Evolutionary conservation across 2,113 vertebrate species (phyloP).

Genomic region (Eolophus roseicapilla): DNA sequence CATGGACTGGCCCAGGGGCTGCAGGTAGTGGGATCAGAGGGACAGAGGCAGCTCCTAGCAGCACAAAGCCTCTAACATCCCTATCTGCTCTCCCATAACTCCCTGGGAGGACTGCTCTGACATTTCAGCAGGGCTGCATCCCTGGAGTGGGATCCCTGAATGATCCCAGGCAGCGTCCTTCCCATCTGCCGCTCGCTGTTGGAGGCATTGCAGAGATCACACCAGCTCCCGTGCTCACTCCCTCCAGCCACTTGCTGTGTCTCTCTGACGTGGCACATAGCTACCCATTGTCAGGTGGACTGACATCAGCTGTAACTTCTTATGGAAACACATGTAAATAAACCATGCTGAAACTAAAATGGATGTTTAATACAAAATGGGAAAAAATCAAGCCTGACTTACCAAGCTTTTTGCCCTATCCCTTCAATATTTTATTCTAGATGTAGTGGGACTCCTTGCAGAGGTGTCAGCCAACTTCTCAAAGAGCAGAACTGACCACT

Average conservation of each 20-base stretch:
- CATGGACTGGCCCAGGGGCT: background rate
- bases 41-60: background rate
- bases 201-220: background rate
- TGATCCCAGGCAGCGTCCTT: background rate
- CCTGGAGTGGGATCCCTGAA: background rate
- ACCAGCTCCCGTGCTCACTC: accelerated
- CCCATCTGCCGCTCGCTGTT: accelerated
- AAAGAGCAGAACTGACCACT: background rate
- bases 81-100: background rate
- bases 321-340: background rate
- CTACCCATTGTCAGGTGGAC: too few species aligned
- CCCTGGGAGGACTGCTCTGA: background rate
- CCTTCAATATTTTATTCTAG: background rate
- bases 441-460: background rate
- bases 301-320: accelerated
- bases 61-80: background rate
- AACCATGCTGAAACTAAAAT: background rate
- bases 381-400: background rate
- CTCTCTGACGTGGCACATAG: background rate
- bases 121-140: accelerated
- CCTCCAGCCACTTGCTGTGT: accelerated
- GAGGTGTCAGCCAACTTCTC: background rate
- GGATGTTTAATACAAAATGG: accelerated
- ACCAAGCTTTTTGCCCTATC: background rate
- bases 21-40: accelerated